These are phyloP conservation scores for Chlorodrepanis virens DNA, from an alignment of 2,113 vertebrate genomes.

Conservation along the genomic window DNA sequence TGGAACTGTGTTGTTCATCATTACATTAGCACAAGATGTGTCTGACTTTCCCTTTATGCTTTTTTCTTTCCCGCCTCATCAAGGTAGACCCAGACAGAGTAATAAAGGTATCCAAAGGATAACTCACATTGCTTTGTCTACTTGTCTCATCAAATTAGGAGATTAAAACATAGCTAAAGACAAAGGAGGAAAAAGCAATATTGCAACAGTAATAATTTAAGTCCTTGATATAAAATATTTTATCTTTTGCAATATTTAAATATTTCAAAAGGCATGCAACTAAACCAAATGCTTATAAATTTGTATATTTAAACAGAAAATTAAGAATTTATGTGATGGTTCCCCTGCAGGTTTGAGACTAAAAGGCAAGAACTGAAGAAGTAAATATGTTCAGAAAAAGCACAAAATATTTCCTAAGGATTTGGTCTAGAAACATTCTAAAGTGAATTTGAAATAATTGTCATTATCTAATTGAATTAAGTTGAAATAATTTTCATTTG, in stretches of 20 bases:
- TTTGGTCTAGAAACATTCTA: neutral
- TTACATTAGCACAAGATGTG: neutral
- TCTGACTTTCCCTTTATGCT: neutral
- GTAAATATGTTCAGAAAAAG: neutral
- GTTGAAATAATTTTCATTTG: neutral
- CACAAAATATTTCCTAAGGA: neutral
- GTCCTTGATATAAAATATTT: neutral
- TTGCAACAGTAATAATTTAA: neutral
- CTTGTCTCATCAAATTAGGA: neutral
- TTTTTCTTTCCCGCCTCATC: neutral
- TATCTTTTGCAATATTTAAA: neutral
- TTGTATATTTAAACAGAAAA: neutral
- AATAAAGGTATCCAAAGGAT: neutral
- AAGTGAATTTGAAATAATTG: neutral
- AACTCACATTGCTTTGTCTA: neutral
- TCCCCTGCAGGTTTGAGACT: neutral
- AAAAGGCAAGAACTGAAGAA: neutral
- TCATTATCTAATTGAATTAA: neutral
- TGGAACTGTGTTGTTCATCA: neutral
- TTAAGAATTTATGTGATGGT: neutral
- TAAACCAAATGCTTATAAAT: neutral
- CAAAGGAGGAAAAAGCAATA: neutral
- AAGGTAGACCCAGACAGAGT: neutral
- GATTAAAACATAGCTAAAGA: neutral
- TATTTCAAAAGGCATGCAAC: neutral